Evolutionary conservation across 2,797 vertebrate genomes (phyloP).

Genomic region (Delichon dasypus): DNA sequence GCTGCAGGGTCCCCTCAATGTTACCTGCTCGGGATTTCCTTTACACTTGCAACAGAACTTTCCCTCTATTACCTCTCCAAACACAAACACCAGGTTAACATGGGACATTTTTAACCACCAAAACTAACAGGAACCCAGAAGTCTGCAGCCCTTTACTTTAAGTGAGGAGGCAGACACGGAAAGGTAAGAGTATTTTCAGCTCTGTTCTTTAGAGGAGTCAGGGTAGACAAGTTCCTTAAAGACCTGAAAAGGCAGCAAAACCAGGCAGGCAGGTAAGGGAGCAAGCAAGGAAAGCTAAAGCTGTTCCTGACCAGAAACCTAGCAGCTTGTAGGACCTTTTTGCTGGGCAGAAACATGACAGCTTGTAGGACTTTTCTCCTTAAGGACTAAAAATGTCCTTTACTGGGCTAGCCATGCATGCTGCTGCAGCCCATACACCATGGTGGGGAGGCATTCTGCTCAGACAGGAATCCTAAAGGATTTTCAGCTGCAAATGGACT

Average conservation of each 20-base stretch:
- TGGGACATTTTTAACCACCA: neutral
- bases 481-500: neutral
- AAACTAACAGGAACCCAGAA: neutral
- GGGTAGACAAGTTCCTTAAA: conserved; percentile 22
- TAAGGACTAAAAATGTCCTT: neutral
- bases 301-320: neutral
- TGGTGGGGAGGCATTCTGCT: neutral
- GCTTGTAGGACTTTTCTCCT: neutral
- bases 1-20: neutral
- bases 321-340: neutral
- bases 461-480: neutral
- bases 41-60: neutral
- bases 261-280: neutral
- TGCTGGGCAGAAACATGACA: neutral
- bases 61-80: neutral
- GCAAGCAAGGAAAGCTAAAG: neutral
- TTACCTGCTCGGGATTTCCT: neutral
- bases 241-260: conserved; percentile 19
- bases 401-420: neutral
- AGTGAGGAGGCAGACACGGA: neutral
- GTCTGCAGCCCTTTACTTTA: neutral
- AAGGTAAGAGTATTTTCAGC: neutral
- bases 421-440: neutral
- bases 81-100: neutral
- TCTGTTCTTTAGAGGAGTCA: neutral